These are phyloP conservation scores for Agapornis canus DNA, from an alignment of 2,797 vertebrate genomes.

Conservation along the genomic window DNA sequence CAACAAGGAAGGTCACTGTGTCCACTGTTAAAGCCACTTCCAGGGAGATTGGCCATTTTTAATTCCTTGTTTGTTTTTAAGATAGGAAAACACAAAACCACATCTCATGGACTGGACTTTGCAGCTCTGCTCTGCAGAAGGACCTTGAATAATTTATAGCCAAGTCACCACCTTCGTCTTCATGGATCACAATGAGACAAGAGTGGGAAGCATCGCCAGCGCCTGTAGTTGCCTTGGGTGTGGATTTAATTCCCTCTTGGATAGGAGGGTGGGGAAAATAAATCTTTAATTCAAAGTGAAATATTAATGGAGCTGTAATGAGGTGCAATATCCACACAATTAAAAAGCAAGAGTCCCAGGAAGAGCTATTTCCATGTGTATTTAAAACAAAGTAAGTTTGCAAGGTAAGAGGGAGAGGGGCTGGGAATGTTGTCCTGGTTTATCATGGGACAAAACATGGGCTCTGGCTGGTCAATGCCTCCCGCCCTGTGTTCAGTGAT, in stretches of 20 bases:
- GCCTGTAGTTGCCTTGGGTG: conserved; percentile 36
- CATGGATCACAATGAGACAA: neutral
- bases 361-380: neutral
- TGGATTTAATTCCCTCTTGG: conserved; percentile 57
- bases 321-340: conserved; percentile 48
- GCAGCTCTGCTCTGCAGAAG: neutral
- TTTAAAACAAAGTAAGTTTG: conserved; percentile 17
- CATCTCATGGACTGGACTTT: conserved; percentile 1
- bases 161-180: neutral
- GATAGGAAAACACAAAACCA: conserved; percentile 17
- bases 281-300: conserved; percentile 76
- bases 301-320: conserved; percentile 74
- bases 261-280: conserved; percentile 10
- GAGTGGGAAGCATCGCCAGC: neutral
- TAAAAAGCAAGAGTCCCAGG: conserved; percentile 1
- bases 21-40: neutral
- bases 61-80: neutral
- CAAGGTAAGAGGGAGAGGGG: neutral
- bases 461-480: neutral
- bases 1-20: neutral
- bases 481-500: neutral
- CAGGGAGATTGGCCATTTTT: neutral
- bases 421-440: neutral
- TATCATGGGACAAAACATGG: neutral
- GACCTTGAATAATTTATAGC: conserved; percentile 45